Percentiles rank a stretch among this genome's conserved stretches.
Conservation (phyloP, 2,113 vertebrate species). For the Caretta caretta region DNA sequence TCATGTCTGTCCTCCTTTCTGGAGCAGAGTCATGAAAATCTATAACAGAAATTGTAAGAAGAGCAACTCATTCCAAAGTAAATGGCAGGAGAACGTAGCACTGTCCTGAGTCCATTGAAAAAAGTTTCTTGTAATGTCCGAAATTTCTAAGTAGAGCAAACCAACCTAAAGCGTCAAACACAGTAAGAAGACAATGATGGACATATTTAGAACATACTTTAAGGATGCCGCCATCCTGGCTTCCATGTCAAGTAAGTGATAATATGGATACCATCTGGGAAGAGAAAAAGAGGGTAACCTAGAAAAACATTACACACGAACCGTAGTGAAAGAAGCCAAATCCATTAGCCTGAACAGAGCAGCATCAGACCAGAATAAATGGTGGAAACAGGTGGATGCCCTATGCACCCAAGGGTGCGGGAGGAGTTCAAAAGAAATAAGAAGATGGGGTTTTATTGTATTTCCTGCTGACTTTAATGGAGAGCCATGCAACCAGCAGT, state of each 20-base stretch:
- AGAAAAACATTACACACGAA: background rate
- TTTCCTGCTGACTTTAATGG: background rate
- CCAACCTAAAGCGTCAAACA: background rate
- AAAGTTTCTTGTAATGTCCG: background rate
- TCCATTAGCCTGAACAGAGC: background rate
- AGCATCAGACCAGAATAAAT: background rate
- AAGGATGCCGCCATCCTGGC: background rate
- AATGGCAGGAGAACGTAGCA: background rate
- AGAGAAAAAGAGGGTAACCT: background rate
- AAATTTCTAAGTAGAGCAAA: background rate
- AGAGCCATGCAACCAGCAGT: constrained; percentile 50
- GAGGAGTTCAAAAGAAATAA: background rate
- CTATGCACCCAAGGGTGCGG: background rate
- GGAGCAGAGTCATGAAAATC: background rate
- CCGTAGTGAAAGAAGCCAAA: background rate
- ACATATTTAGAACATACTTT: background rate
- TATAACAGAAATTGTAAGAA: background rate
- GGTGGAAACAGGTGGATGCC: background rate
- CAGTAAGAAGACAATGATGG: background rate
- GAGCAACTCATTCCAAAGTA: background rate
- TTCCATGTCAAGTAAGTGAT: background rate
- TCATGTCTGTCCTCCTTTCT: background rate
- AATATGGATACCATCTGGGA: background rate
- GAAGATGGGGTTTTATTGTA: constrained; percentile 34
- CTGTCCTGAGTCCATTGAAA: background rate